Evolutionary conservation across 1,140 invertebrate genomes (phyloP), one percentile per base, ranked within the genome.

Genomic region (Diuraphis noxia): DNA sequence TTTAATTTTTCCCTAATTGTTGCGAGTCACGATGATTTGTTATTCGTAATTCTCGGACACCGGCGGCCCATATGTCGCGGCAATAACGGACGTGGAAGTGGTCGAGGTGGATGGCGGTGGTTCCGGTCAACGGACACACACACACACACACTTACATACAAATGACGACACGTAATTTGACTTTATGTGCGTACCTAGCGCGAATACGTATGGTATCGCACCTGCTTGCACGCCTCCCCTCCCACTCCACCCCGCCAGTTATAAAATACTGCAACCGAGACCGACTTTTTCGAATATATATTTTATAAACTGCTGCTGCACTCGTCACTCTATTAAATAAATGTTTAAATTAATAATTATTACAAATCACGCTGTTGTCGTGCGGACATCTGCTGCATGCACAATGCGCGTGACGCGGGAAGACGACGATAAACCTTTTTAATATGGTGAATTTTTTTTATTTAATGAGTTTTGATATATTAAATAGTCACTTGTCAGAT

Each of bases 21-120:
- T 88, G 25, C 86, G 49, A 88, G 86, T 88, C 86, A 88, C 86
- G 86, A 88, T 88, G 86, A 88, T 88, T 88, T 36, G 85, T 87
- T 87, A 49, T 88, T 88, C 46, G 43, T 86, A 34, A n/a, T 86
- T 36, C 36, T 87, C 86, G 86, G 86, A 88, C 86, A 56, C 86
- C 23, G 86, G 36, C n/a, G 23, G 86, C 36, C 49, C 86, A 88
- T 88, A 88, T 88, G 86, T 56, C 86, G 86, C 86, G 36, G 43
- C 34, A 49, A 63, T 5, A n/a, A 87, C 43, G 23, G 30, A 34
- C 13, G 8, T 34, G 40, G 40, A 85, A 49, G 84, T 46, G 41
- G 30, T 40, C 84, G 84, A 36, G 84, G 84, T 23, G 84, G 41
- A 46, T 5, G 86, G 23, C 25, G 49, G 1, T 10, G 46, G 86